phyloP scores from a whole-genome alignment of 2,797 vertebrate species.

The Presbytis comata region DNA sequence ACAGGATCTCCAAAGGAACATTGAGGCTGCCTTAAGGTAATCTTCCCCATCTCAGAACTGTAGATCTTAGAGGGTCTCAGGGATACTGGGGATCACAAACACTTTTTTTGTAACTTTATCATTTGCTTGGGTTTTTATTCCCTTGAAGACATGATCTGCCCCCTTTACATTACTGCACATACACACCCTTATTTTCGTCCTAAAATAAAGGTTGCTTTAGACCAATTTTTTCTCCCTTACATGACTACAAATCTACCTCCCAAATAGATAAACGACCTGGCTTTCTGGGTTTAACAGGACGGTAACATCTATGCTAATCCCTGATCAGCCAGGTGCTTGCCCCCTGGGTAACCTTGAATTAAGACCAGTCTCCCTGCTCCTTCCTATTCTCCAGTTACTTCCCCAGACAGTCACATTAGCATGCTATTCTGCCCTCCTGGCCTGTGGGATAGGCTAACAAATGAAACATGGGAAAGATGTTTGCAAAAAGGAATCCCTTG shows the following conservation, averaged over 20 bases:
- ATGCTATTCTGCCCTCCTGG: not conserved
- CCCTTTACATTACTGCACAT: not conserved
- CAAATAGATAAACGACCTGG: slow-evolving; percentile 25
- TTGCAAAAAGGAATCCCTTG: not conserved
- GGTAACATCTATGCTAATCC: slow-evolving; percentile 52
- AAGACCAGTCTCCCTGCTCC: not conserved
- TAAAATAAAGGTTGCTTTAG: not conserved
- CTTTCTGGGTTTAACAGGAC: slow-evolving; percentile 8
- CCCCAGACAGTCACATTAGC: not conserved
- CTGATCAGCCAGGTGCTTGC: slow-evolving; percentile 57
- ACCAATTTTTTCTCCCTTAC: not conserved
- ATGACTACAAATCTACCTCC: slow-evolving; percentile 18
- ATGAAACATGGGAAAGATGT: not conserved
- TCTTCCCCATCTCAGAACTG: not conserved
- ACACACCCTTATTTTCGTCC: not conserved
- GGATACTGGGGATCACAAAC: not conserved
- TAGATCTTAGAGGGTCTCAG: not conserved
- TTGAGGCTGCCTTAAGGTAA: not conserved
- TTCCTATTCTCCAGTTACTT: slow-evolving; percentile 47
- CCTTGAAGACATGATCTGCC: not conserved
- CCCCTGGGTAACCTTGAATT: slow-evolving; percentile 53
- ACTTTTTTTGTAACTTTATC: not conserved
- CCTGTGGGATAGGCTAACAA: not conserved
- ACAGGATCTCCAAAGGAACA: not conserved
- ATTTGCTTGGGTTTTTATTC: not conserved